A percentile compares a stretch with the other conserved stretches of the same genome.
phyloP scores from a whole-genome alignment of 2,797 vertebrate genomes.

The Bradypodion pumilum region DNA sequence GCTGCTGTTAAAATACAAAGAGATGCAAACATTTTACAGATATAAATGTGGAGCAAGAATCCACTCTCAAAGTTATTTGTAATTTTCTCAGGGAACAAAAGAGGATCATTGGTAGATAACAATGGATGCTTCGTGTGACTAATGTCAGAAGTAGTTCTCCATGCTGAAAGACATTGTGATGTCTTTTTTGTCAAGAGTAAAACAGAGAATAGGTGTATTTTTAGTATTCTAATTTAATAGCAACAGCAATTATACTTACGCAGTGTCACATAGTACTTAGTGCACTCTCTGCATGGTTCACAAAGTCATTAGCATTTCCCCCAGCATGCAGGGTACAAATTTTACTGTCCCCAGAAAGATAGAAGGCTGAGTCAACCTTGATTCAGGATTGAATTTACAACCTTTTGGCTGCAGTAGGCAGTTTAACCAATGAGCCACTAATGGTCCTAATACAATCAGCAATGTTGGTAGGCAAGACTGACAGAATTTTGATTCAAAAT shows the following conservation, averaged over 20 bases:
- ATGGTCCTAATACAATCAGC: not conserved
- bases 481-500: not conserved
- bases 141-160: not conserved
- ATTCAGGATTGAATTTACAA: too few relatives aligned
- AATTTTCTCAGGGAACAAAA: constrained; percentile 36
- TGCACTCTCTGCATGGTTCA: too few relatives aligned
- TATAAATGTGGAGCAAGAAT: constrained; percentile 18
- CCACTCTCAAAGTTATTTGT: constrained; percentile 19
- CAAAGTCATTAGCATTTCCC: too few relatives aligned
- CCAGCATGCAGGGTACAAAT: too few relatives aligned
- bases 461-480: not conserved
- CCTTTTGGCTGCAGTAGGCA: too few relatives aligned
- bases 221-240: not conserved
- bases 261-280: too few relatives aligned
- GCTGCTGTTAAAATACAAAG: constrained; percentile 13
- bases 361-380: too few relatives aligned
- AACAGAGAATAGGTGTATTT: not conserved
- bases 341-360: too few relatives aligned
- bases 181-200: not conserved
- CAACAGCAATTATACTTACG: too few relatives aligned
- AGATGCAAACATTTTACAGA: not conserved
- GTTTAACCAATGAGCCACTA: too few relatives aligned
- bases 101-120: constrained; percentile 19
- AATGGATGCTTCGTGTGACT: not conserved
- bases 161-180: not conserved